phyloP scores from a whole-genome alignment of 23 tunicate genomes.

The Trididemnum clinides region DNA sequence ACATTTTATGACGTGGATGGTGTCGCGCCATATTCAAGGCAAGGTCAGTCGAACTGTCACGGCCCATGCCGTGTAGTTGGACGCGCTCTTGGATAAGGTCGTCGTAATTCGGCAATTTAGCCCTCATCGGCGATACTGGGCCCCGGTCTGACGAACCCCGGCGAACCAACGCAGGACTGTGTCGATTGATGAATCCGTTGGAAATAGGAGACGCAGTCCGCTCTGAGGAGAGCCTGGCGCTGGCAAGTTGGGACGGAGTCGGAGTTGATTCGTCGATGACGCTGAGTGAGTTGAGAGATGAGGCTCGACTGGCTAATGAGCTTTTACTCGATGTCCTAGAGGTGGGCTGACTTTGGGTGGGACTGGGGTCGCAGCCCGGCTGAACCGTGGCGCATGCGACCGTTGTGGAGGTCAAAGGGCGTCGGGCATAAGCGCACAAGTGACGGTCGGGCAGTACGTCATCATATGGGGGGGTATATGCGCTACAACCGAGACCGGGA shows the following conservation, averaged over 20 bases:
- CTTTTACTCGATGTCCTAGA: constrained; percentile 57
- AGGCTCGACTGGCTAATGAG: constrained; percentile 51
- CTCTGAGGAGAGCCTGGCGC: constrained; percentile 16
- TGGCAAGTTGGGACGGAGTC: constrained; percentile 53
- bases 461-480: constrained; percentile 47
- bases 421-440: constrained; percentile 20
- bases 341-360: constrained; percentile 26
- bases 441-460: constrained; percentile 43
- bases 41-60: neutral
- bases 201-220: neutral
- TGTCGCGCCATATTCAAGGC: neutral
- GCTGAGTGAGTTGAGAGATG: constrained; percentile 58
- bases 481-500: neutral
- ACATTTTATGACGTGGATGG: neutral
- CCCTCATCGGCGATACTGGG: neutral
- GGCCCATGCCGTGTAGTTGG: neutral
- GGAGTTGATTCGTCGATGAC: constrained; percentile 66
- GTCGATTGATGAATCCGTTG: neutral
- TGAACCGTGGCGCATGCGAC: constrained; percentile 35
- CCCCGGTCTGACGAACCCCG: neutral
- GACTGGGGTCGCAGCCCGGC: constrained; percentile 4
- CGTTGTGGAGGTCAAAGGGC: neutral
- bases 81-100: neutral
- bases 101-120: constrained; percentile 29
- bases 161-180: neutral